Base-by-base conservation (phyloP, 1,140 invertebrate species). In the Odontomachus brunneus region DNA sequence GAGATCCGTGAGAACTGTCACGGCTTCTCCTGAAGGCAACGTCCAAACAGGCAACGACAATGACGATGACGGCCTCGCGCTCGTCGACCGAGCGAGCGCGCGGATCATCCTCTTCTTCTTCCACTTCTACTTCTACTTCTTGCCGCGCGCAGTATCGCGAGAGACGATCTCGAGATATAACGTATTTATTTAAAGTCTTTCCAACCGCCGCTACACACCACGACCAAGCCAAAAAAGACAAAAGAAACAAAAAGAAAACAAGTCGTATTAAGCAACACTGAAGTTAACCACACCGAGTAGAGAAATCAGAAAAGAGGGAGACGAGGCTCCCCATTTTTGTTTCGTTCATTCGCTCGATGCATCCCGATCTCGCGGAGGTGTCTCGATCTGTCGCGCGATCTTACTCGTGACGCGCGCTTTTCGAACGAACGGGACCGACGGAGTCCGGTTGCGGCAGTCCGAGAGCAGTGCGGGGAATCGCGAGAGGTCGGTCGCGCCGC, bases 1-100 rank as follows among this genome's bases (percentile, higher is more conserved):
- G 91, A 93, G 90, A 92, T 93, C 84, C 90, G 90, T 84, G 90
- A 94, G 81, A 93, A 92, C 85, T 93, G 92, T 88, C 91, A 93
- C 87, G 92, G 90, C 62, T 93, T 93, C 90, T 93, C 91, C 85
- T 93, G 90, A 93, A 91, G 90, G 92, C 89, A 87, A 91, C 84
- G 87, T 82, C 85, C 84, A 48, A 85, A 90, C 85, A 82, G 88
- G 87, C 89, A 76, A 88, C 87, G 89, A 90, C 89, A 89, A 55
- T 82, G 87, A 85, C 22, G 73, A 53, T 76, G 62, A 66, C 44
- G 59, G 63, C 63, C 33, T 24, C 75, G 75, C 75, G 82, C 83
- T 38, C 53, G 48, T 66, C 49, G 75, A 71, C 55, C 65, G 49
- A 29, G 49, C 65, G 59, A 62, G 74, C 74, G 82, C 60, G 82